Evolutionary conservation across 2,888 invertebrate genomes (phyloP).

Genomic region (Pammene aurita): DNA sequence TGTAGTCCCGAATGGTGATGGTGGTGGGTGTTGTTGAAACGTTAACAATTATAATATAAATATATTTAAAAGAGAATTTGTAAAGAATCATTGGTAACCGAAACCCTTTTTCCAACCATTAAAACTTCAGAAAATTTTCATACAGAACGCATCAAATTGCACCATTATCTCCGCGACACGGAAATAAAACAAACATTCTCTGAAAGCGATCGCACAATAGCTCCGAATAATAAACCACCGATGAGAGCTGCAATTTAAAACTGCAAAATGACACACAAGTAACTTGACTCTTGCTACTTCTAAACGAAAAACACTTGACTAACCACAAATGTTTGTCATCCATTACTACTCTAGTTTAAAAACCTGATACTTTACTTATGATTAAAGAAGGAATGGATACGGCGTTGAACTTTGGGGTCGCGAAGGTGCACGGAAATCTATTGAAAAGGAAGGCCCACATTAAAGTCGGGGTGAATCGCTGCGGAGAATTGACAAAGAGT

Average conservation of each 20-base stretch:
- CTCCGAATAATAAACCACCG: conserved; percentile 26
- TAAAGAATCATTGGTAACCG: background rate
- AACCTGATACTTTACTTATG: background rate
- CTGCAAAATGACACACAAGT: conserved; percentile 28
- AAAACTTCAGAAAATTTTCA: background rate
- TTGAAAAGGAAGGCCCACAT: conserved; percentile 25
- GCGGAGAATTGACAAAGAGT: conserved; percentile 23
- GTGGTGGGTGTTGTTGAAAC: no score
- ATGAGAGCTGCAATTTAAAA: conserved; percentile 38
- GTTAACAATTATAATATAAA: no score
- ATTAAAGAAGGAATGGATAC: conserved; percentile 1
- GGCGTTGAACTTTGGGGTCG: background rate
- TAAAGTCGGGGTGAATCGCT: conserved; percentile 21
- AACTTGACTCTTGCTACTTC: conserved; percentile 18
- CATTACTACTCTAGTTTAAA: background rate
- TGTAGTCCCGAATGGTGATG: no score
- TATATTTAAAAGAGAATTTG: no score
- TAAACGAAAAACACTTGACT: background rate
- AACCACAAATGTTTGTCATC: background rate
- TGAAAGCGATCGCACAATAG: conserved; percentile 29
- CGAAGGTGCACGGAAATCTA: conserved; percentile 5
- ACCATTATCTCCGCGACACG: conserved; percentile 12
- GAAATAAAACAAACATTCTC: conserved; percentile 27
- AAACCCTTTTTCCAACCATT: background rate
- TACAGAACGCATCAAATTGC: background rate